A percentile compares a stretch with the other conserved stretches of the same genome.
Conservation (phyloP, 2,888 invertebrate genomes). For the Phengaris arion region DNA sequence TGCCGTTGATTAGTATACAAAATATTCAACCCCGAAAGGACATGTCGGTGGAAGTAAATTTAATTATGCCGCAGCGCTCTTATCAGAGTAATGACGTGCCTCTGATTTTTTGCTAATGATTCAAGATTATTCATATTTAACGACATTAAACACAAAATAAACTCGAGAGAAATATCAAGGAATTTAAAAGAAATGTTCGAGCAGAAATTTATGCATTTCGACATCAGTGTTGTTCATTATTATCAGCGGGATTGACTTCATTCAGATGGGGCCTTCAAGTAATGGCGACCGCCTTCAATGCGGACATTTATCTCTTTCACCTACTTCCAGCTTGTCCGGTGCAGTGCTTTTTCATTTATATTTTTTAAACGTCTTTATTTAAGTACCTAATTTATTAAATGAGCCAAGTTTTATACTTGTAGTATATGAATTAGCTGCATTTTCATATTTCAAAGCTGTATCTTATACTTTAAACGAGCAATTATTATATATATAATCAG, state of each 20-base stretch:
- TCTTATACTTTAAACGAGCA: too few relatives aligned
- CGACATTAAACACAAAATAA: constrained; percentile 23
- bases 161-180: constrained; percentile 3
- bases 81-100: constrained; percentile 39
- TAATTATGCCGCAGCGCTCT: constrained; percentile 44
- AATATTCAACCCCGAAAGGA: constrained; percentile 40
- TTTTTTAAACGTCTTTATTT: neutral
- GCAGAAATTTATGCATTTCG: constrained; percentile 12
- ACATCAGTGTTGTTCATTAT: constrained; percentile 13
- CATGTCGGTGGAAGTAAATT: constrained; percentile 41
- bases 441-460: too few relatives aligned
- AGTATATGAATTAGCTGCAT: too few relatives aligned
- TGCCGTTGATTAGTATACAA: constrained; percentile 46
- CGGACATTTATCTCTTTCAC: neutral
- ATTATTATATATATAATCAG: too few relatives aligned
- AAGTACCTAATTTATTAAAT: neutral
- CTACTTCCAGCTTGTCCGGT: constrained; percentile 6
- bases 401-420: too few relatives aligned
- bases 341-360: neutral
- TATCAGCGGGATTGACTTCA: constrained; percentile 19
- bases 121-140: constrained; percentile 37
- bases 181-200: neutral
- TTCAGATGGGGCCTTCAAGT: neutral
- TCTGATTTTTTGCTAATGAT: constrained; percentile 42
- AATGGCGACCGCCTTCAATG: constrained; percentile 1